Evolutionary conservation across 2,797 vertebrate genomes (phyloP).

Genomic region (Eleutherodactylus coqui): DNA sequence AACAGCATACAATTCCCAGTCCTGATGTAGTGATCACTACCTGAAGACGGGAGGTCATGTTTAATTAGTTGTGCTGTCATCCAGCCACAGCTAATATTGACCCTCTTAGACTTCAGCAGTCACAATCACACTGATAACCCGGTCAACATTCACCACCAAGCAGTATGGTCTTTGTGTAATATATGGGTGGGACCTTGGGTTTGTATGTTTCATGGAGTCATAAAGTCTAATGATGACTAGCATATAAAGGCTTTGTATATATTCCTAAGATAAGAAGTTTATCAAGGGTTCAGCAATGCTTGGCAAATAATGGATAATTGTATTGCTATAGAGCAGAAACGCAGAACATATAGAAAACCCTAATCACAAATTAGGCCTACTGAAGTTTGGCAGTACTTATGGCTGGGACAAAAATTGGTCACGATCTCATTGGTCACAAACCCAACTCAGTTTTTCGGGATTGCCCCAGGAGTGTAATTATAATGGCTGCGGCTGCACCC

Average conservation of each 20-base stretch:
- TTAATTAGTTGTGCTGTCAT: background rate
- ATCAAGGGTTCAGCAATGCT: background rate
- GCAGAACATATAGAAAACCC: background rate
- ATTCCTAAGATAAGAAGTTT: background rate
- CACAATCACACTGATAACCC: background rate
- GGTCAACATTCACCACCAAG: background rate
- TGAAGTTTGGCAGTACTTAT: background rate
- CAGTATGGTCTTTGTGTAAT: background rate
- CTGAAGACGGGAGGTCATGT: background rate
- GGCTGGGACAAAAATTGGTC: background rate
- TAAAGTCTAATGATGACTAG: background rate
- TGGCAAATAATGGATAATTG: background rate
- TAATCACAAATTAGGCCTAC: background rate
- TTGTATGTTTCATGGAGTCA: background rate
- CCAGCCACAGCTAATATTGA: constrained; percentile 24
- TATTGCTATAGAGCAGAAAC: background rate
- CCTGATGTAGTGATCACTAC: background rate
- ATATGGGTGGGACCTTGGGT: background rate
- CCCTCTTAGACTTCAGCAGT: background rate
- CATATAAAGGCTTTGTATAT: background rate
- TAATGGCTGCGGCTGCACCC: too few species aligned
- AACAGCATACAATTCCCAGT: background rate
- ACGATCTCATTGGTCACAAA: too few species aligned
- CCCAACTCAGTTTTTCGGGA: too few species aligned
- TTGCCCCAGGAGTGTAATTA: too few species aligned